Conservation (phyloP, 2,113 vertebrate species). For the Oophaga pumilio region DNA sequence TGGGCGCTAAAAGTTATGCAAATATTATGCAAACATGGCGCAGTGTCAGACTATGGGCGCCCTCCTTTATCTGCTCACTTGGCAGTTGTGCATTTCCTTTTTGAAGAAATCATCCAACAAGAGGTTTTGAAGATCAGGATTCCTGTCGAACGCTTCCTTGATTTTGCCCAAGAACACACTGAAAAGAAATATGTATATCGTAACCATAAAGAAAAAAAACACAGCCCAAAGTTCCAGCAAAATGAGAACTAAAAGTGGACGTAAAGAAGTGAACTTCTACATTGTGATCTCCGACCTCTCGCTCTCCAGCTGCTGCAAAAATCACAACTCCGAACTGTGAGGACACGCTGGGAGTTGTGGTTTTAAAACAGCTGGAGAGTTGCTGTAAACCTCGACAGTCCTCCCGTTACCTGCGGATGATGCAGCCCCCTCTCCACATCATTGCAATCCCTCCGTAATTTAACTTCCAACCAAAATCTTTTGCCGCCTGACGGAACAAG, state of each 20-base stretch:
- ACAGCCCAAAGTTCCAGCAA: neutral
- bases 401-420: conserved; percentile 87
- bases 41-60: no score
- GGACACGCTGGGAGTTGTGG: neutral
- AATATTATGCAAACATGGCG: no score
- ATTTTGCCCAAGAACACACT: conserved; percentile 97
- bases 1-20: no score
- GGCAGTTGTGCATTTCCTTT: conserved; percentile 83
- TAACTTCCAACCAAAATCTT: conserved; percentile 90
- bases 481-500: conserved; percentile 91
- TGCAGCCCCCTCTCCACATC: conserved; percentile 99
- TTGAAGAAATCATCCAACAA: conserved; percentile 91
- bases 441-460: conserved; percentile 95
- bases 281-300: no score
- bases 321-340: no score
- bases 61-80: conserved; percentile 71
- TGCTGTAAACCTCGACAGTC: no score
- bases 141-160: conserved; percentile 92
- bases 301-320: no score
- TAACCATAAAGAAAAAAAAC: neutral
- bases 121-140: conserved; percentile 85
- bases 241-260: neutral
- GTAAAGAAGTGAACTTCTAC: no score
- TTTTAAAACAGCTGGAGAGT: neutral
- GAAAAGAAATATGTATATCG: conserved; percentile 38